Evolutionary conservation across 2,113 vertebrate species (phyloP), one percentile per base, ranked within the genome.

Genomic region (Poecile atricapillus): DNA sequence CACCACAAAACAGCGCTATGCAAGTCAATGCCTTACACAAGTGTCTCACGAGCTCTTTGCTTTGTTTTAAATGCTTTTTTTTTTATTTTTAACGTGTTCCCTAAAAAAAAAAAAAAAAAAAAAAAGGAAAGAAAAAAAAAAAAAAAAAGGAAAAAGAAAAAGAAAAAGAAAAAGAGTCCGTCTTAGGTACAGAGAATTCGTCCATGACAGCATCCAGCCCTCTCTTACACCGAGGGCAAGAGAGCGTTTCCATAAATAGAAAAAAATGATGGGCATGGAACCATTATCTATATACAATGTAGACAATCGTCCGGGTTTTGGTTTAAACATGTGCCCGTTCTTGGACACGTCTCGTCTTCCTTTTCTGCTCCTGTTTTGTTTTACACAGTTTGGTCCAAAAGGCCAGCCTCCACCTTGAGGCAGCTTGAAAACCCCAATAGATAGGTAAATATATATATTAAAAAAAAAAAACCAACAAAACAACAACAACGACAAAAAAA

Each of bases 231-330:
- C 17, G 89, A 95, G 85, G 83, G 53, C 75, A 84, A 94, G 79
- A 93, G 22, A 80, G 70, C 17, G 74, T 96, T 97, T 97, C 96
- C 97, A 97, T 97, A 97, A 97, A 97, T 97, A 97, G 93, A 88
- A 94, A 96, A 93, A 95, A 91, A 95, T 96, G 82, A 85, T 81
- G 95, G 90, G 93, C 83, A 97, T 86, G 94, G 83, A 96, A 95
- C 79, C 92, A 95, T 96, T 94, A 95, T 78, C 95, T 96, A 95
- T 96, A 95, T 90, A 97, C 94, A 97, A 92, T 74, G 95, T 87
- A 92, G 96, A 87, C 93, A 91, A 95, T 46, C 86, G 91, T 97
- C 95, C 96, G 90, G 79, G 89, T 89, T 93, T 97, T 97, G 93
- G 90, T 95, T 95, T 94, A 89, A 96, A 96, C 87, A 89, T 96